Base-by-base conservation (phyloP, 2,888 invertebrate genomes). In the Microchrysa polita region DNA sequence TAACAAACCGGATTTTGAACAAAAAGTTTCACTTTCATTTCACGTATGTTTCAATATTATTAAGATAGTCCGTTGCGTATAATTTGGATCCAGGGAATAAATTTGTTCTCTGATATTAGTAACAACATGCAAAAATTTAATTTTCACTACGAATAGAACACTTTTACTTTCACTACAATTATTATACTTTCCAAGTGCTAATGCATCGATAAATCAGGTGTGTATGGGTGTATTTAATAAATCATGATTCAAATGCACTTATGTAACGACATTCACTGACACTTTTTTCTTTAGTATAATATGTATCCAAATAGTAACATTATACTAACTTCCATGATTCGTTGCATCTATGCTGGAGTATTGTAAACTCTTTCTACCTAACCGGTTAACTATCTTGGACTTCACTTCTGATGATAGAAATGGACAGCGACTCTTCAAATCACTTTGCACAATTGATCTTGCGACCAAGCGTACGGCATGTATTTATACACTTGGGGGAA, bases 261-360 rank as follows among this genome's bases (percentile, higher is more conserved):
- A 55, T 55, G 55, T 1, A 55, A 55, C 55, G 5, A 16, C 48
- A 20, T 20, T 55, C 18, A 48, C 48, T 5, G 4, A 48, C 4
- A n/a, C 4, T 48, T 48, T n/a, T n/a, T n/a, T 48, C 16, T 48
- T 48, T n/a, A 48, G 16, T 10, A n/a, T n/a, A 48, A 48, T 48
- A n/a, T 2, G 27, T 5, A 34, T n/a, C 12, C 48, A n/a, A 48
- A n/a, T 5, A 48, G 16, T 22, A 44, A 65, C 12, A 22, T 1
- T 22, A 65, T 65, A 65, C 65, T 65, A 65, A 65, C 65, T 65
- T 65, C 65, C 65, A 65, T 65, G 7, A 22, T 65, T 44, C 48
- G 65, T 65, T 65, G 65, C 65, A 65, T 65, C 5, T 12, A 65
- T 44, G 27, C 7, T 34, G 27, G 27, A 34, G 27, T 34, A 34